Conservation (phyloP, 2,888 invertebrate genomes). For the Peribatodes rhomboidaria region DNA sequence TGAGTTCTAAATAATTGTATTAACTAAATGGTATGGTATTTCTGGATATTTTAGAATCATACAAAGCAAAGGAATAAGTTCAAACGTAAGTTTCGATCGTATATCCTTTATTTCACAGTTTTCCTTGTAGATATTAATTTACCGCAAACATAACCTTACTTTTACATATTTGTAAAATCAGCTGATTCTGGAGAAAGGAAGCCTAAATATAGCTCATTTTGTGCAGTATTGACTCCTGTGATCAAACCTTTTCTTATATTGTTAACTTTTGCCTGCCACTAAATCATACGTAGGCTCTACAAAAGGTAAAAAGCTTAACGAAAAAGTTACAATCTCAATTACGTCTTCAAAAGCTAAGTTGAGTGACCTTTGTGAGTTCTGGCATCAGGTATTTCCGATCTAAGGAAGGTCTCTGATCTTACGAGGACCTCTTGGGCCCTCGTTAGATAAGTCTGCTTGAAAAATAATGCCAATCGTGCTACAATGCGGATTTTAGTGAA, state of each 20-base stretch:
- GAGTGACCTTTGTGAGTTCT: no score
- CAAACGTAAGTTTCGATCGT: background rate
- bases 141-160: background rate
- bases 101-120: background rate
- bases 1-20: no score
- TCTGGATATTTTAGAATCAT: background rate
- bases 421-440: no score
- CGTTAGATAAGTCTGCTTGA: no score
- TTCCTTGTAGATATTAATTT: background rate
- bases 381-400: no score
- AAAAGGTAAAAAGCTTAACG: background rate
- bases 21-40: background rate
- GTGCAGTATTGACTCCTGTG: background rate
- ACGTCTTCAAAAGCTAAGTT: background rate
- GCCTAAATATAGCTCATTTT: constrained; percentile 1
- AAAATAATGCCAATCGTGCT: background rate
- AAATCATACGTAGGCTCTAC: background rate
- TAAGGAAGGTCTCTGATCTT: no score
- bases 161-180: background rate
- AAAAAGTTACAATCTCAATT: background rate
- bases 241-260: background rate
- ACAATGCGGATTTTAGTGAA: no score
- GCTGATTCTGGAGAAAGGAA: background rate
- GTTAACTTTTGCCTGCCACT: background rate
- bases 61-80: background rate